Evolutionary conservation across 1,140 invertebrate species (phyloP).

Genomic region (Cydia fagiglandana): DNA sequence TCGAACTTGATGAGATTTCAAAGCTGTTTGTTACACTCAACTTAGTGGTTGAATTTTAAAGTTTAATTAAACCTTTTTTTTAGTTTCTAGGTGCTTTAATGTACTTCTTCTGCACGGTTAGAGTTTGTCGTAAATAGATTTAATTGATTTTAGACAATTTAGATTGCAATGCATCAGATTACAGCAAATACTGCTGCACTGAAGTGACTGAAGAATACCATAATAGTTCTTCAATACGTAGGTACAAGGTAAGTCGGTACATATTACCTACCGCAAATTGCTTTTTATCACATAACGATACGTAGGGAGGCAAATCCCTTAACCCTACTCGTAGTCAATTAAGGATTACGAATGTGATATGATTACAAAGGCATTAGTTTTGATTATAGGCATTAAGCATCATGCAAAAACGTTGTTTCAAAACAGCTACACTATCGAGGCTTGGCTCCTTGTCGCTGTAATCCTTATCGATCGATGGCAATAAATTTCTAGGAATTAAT

Average conservation of each 20-base stretch:
- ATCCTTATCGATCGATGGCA: constrained; percentile 4
- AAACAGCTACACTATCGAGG: background rate
- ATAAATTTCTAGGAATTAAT: constrained; percentile 15
- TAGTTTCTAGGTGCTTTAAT: too few relatives aligned
- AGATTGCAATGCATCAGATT: too few relatives aligned
- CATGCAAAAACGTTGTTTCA: background rate
- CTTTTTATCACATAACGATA: too few relatives aligned
- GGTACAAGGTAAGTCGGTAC: too few relatives aligned
- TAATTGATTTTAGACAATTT: too few relatives aligned
- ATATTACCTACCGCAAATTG: too few relatives aligned
- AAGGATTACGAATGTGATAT: background rate
- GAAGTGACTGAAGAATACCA: background rate
- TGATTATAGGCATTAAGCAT: background rate
- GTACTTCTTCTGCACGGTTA: too few relatives aligned
- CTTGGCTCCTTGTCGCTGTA: background rate
- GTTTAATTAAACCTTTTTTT: too few relatives aligned
- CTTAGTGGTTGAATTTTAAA: too few relatives aligned
- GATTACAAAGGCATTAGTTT: background rate
- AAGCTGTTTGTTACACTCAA: too few relatives aligned
- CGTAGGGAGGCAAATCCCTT: background rate
- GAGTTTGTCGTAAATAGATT: too few relatives aligned
- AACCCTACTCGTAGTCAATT: background rate
- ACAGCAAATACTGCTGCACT: too few relatives aligned
- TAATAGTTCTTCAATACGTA: background rate
- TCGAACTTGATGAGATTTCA: background rate